Conservation (phyloP, 2,797 vertebrate genomes). For the Melanogrammus aeglefinus region DNA sequence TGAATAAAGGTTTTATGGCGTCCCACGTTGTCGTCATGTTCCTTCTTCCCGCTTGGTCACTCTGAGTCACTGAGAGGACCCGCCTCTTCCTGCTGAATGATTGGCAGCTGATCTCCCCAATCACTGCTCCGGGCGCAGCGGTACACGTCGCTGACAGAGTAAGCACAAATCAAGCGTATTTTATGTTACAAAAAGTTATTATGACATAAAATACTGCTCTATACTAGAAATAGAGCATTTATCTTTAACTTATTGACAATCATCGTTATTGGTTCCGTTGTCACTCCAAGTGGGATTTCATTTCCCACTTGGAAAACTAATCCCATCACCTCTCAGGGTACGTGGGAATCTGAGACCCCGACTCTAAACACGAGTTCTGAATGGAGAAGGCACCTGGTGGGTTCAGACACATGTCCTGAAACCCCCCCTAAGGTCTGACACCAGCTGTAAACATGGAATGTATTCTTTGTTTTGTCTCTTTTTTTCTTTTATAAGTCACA, state of each 20-base stretch:
- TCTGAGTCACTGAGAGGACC: constrained; percentile 43
- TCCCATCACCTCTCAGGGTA: too few relatives aligned
- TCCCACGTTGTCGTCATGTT: neutral
- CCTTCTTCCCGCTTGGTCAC: neutral
- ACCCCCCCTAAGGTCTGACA: neutral
- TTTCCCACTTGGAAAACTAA: too few relatives aligned
- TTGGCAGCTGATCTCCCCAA: constrained; percentile 82
- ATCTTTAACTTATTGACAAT: neutral
- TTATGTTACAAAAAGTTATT: neutral
- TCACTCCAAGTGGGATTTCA: neutral
- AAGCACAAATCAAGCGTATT: neutral
- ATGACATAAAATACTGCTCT: neutral
- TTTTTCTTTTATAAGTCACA: neutral
- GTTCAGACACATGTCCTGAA: too few relatives aligned
- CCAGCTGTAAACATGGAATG: neutral
- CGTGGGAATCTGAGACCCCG: neutral
- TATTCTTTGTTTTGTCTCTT: neutral
- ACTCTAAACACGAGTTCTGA: too few relatives aligned
- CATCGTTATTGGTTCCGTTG: neutral
- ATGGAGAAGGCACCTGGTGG: too few relatives aligned
- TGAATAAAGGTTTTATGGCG: neutral
- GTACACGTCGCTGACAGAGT: constrained; percentile 74
- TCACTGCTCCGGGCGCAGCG: constrained; percentile 81
- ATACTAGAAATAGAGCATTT: neutral
- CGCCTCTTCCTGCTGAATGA: constrained; percentile 37